Evolutionary conservation across 2,888 invertebrate genomes (phyloP).

Genomic region (Petrolisthes cinctipes): DNA sequence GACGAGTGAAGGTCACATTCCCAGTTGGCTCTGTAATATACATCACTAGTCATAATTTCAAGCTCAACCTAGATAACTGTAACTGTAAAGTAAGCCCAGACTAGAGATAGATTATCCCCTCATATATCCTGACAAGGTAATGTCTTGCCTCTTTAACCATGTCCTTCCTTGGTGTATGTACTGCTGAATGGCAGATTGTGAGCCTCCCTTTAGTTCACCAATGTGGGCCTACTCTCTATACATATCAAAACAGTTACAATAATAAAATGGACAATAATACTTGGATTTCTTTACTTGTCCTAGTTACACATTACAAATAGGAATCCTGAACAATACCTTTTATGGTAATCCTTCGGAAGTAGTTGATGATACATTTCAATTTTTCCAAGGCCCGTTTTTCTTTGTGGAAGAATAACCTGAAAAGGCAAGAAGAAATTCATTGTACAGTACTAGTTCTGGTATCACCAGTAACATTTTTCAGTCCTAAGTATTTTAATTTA

Average conservation of each 20-base stretch:
- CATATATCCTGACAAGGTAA: no score
- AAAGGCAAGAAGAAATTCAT: neutral
- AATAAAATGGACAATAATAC: no score
- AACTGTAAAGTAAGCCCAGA: neutral
- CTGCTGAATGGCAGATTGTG: no score
- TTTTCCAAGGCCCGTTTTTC: conserved; percentile 77
- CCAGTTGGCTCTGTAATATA: conserved; percentile 77
- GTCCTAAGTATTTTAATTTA: no score
- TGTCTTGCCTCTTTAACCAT: no score
- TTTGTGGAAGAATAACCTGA: conserved; percentile 54
- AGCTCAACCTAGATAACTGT: neutral
- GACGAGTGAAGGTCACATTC: conserved; percentile 83
- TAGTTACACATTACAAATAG: no score
- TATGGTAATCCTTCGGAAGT: conserved; percentile 84
- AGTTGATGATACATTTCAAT: conserved; percentile 88
- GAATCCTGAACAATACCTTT: conserved; percentile 66
- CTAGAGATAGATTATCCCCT: neutral
- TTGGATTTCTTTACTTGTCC: no score
- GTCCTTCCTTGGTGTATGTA: no score
- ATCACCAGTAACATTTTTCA: no score
- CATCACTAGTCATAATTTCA: neutral
- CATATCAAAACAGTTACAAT: no score
- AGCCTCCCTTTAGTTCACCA: no score
- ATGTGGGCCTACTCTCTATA: no score
- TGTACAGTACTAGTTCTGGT: neutral